Conservation (phyloP, 2,797 vertebrate species). For the Urosaurus nigricauda region DNA sequence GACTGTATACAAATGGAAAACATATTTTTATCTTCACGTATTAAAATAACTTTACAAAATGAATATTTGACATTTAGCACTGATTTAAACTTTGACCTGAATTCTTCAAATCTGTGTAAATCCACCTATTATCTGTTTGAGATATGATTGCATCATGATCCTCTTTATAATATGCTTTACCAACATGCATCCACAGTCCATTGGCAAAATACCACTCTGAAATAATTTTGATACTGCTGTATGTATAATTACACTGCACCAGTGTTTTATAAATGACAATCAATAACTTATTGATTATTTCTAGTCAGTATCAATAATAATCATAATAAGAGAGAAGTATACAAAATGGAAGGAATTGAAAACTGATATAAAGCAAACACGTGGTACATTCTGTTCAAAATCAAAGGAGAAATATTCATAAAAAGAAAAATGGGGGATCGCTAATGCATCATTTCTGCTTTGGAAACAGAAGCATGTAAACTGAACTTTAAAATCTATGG, state of each 20-base stretch:
- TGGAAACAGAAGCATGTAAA: neutral
- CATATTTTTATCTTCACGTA: neutral
- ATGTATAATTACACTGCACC: neutral
- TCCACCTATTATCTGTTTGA: too few relatives aligned
- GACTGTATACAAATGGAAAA: neutral
- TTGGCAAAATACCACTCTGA: neutral
- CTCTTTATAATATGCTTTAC: neutral
- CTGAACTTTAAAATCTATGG: neutral
- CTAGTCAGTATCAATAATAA: neutral
- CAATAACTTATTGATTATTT: neutral
- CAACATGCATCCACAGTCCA: too few relatives aligned
- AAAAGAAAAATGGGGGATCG: neutral
- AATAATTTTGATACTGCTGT: neutral
- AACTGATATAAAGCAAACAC: neutral
- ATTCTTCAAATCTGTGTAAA: neutral
- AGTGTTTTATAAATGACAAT: neutral
- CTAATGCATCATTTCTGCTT: neutral
- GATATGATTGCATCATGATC: neutral
- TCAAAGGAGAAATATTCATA: neutral
- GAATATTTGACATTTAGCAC: neutral
- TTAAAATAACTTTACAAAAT: neutral
- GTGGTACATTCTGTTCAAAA: neutral
- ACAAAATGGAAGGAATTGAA: neutral
- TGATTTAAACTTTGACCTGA: neutral
- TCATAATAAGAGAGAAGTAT: neutral